These are phyloP conservation scores for Standfussiana lucernea DNA, from an alignment of 2,888 invertebrate genomes.

Conservation along the genomic window DNA sequence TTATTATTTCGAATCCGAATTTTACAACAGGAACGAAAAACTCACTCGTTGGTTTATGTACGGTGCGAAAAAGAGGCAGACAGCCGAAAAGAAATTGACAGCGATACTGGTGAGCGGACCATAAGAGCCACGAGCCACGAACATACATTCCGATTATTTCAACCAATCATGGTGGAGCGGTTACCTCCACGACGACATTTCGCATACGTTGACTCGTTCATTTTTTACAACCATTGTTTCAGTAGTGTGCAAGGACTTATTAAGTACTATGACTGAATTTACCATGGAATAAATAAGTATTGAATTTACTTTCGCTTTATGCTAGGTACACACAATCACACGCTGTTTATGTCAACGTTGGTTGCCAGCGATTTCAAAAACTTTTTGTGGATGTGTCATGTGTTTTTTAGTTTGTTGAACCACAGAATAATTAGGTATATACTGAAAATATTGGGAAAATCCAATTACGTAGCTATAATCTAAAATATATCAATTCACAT, in stretches of 20 bases:
- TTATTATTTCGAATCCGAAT: conserved; percentile 39
- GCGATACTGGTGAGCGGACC: neutral
- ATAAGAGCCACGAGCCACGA: too few species aligned
- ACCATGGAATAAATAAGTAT: neutral
- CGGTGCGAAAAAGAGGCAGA: conserved; percentile 63
- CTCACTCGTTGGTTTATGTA: conserved; percentile 69
- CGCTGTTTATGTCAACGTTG: neutral
- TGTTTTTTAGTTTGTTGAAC: too few species aligned
- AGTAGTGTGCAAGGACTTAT: neutral
- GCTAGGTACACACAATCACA: neutral
- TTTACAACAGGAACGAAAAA: conserved; percentile 58
- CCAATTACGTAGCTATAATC: too few species aligned
- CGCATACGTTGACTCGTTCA: conserved; percentile 15
- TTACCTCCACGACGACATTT: conserved; percentile 36
- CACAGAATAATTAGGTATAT: too few species aligned
- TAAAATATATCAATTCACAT: too few species aligned
- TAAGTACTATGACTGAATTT: neutral
- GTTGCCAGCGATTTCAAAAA: neutral
- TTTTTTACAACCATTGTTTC: neutral
- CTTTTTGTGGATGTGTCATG: neutral
- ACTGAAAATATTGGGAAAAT: too few species aligned
- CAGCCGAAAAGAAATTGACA: conserved; percentile 9
- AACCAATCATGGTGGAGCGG: conserved; percentile 45
- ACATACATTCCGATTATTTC: conserved; percentile 5
- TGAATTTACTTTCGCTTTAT: neutral